Evolutionary conservation across 2,888 invertebrate species (phyloP).

Genomic region (Meghimatium bilineatum): DNA sequence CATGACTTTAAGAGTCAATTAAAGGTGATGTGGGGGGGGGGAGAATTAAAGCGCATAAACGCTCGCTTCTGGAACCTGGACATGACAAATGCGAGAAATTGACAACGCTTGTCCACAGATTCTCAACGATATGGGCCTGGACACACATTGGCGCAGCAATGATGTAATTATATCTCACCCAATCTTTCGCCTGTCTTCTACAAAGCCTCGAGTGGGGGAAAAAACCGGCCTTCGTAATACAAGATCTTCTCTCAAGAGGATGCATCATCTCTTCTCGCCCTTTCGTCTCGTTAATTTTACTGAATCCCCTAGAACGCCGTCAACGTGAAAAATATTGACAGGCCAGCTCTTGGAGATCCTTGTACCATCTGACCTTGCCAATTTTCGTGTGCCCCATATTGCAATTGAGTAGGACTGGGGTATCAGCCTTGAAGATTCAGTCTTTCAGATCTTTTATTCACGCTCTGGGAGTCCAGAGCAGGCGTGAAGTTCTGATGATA

Average conservation of each 20-base stretch:
- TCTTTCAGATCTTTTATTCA: slow-evolving; percentile 24
- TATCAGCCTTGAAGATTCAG: slow-evolving; percentile 20
- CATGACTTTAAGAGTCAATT: slow-evolving; percentile 44
- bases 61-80: slow-evolving; percentile 17
- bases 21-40: slow-evolving; percentile 30
- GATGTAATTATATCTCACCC: slow-evolving; percentile 38
- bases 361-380: slow-evolving; percentile 32
- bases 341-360: slow-evolving; percentile 10
- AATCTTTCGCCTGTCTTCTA: slow-evolving; percentile 32
- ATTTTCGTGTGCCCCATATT: slow-evolving; percentile 22
- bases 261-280: background rate
- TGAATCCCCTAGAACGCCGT: slow-evolving; percentile 16
- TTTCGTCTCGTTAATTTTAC: slow-evolving; percentile 33
- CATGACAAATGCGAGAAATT: slow-evolving; percentile 7
- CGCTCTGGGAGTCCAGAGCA: slow-evolving; percentile 16
- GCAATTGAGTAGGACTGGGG: slow-evolving; percentile 21
- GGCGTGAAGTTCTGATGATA: background rate
- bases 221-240: slow-evolving; percentile 1
- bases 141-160: slow-evolving; percentile 10
- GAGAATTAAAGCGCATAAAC: background rate
- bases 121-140: slow-evolving; percentile 25
- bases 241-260: slow-evolving; percentile 28
- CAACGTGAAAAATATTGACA: slow-evolving; percentile 33
- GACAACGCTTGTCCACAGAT: background rate
- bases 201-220: background rate